Evolutionary conservation across 1,140 invertebrate genomes (phyloP).

Genomic region (Aphis gossypii): DNA sequence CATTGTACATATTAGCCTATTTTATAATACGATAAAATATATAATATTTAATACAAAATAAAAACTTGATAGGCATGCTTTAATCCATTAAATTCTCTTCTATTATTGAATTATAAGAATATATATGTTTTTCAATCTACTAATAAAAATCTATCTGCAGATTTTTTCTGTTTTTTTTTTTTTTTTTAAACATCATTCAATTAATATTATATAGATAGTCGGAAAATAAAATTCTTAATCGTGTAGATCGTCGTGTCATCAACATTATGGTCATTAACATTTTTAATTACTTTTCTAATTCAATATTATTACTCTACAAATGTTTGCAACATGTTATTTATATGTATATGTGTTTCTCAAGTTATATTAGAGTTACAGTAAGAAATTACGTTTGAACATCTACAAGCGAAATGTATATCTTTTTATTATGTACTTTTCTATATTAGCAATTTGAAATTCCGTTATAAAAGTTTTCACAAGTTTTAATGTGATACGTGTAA

Average conservation of each 20-base stretch:
- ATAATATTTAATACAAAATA: no score
- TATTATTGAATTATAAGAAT: background rate
- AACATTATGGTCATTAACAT: background rate
- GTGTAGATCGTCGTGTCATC: background rate
- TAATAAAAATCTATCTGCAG: background rate
- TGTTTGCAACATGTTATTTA: background rate
- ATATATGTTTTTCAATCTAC: background rate
- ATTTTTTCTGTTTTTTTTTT: background rate
- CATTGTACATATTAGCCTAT: no score
- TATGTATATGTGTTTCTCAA: background rate
- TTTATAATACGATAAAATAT: no score
- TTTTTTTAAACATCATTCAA: background rate
- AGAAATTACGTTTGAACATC: background rate
- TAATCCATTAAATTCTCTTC: background rate
- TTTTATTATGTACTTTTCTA: constrained; percentile 32
- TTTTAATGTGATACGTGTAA: constrained; percentile 36
- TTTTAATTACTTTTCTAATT: background rate
- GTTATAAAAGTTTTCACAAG: background rate
- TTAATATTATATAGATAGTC: background rate
- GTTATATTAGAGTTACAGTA: background rate
- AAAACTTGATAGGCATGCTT: no score
- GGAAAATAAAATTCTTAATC: background rate
- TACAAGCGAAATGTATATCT: background rate
- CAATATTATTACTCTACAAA: background rate
- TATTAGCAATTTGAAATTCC: background rate